These are phyloP conservation scores for Octonoba sinensis DNA, from an alignment of 2,888 invertebrate species.

Conservation along the genomic window DNA sequence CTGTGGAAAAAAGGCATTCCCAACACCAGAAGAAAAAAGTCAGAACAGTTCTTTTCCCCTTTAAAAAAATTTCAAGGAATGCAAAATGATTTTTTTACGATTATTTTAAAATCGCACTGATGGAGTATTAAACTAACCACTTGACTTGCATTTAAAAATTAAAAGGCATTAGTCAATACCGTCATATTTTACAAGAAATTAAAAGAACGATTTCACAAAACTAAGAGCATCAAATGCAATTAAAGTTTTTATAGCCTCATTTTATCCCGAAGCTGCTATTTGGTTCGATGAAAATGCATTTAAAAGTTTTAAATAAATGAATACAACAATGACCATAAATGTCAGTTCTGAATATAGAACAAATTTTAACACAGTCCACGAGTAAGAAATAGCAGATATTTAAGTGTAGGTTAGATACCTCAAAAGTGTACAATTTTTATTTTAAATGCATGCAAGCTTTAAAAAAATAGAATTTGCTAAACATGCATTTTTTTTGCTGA, in stretches of 20 bases:
- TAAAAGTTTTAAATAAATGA: neutral
- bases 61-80: neutral
- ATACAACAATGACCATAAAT: neutral
- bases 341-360: too few relatives aligned
- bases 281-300: neutral
- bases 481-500: slow-evolving; percentile 1
- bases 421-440: neutral
- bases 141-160: too few relatives aligned
- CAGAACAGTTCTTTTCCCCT: slow-evolving; percentile 16
- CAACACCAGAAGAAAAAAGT: neutral
- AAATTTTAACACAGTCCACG: neutral
- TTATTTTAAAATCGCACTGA: too few relatives aligned
- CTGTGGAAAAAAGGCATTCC: slow-evolving; percentile 14
- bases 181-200: too few relatives aligned
- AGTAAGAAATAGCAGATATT: neutral
- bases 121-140: too few relatives aligned
- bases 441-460: neutral
- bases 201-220: too few relatives aligned
- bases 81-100: too few relatives aligned
- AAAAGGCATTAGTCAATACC: too few relatives aligned
- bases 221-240: too few relatives aligned
- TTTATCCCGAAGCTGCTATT: too few relatives aligned
- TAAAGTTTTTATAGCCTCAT: too few relatives aligned
- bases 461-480: neutral
- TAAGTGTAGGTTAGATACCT: neutral